phyloP scores from a whole-genome alignment of 2,113 vertebrate species.

The Vombatus ursinus region DNA sequence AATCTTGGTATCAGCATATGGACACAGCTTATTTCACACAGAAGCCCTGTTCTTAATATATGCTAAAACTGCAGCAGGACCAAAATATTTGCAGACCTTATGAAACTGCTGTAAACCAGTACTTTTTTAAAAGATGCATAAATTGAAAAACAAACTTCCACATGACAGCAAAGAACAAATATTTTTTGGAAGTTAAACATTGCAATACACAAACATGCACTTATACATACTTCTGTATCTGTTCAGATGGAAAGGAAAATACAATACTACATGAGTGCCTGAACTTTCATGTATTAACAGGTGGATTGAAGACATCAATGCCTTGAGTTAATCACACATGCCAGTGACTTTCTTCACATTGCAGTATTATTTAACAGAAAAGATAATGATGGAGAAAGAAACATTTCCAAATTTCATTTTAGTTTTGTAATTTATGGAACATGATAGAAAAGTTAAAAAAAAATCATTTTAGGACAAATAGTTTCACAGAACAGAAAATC shows the following conservation, averaged over 20 bases:
- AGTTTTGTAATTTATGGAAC: not conserved
- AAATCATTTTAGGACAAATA: not conserved
- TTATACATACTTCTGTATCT: not conserved
- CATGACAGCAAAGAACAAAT: not conserved
- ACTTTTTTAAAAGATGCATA: not conserved
- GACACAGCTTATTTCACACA: not conserved
- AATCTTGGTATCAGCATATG: not conserved
- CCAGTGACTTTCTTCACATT: not conserved
- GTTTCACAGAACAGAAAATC: not conserved
- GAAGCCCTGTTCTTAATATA: not conserved
- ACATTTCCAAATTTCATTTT: not conserved
- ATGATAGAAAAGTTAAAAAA: not conserved
- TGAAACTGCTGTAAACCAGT: not conserved
- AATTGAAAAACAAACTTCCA: not conserved
- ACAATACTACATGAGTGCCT: not conserved
- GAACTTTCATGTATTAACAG: not conserved
- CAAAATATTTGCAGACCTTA: not conserved
- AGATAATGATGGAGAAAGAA: not conserved
- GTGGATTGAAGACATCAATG: not conserved
- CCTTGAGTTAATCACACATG: not conserved
- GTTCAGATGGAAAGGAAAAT: conserved; percentile 24
- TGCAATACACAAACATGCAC: not conserved
- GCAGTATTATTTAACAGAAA: not conserved
- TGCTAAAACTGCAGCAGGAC: not conserved
- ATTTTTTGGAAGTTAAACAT: conserved; percentile 21